Percentiles rank a stretch among this genome's conserved stretches.
These are phyloP conservation scores for Heterocephalus glaber DNA, from an alignment of 2,113 vertebrate species.

Conservation along the genomic window DNA sequence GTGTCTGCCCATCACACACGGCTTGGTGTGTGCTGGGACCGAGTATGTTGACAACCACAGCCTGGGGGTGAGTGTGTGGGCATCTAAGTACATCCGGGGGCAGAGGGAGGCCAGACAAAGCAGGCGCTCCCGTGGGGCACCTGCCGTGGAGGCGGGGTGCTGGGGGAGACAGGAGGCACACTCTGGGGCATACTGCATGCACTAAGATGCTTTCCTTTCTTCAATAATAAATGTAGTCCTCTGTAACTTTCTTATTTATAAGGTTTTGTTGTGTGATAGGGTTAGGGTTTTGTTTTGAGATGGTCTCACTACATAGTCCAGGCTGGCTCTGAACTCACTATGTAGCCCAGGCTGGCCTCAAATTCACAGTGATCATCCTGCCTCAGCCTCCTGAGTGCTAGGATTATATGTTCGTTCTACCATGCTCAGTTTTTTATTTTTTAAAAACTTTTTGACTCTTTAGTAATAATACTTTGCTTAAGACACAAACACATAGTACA, in stretches of 20 bases:
- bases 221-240: not conserved
- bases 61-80: not conserved
- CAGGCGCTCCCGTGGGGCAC: not conserved
- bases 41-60: not conserved
- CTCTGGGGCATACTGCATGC: not conserved
- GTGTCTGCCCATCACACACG: not conserved
- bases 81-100: not conserved
- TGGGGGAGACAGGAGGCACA: too few species aligned
- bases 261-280: not conserved
- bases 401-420: not conserved
- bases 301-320: not conserved
- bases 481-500: not conserved
- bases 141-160: rapidly evolving
- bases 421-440: not conserved
- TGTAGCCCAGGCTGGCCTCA: not conserved
- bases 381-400: not conserved
- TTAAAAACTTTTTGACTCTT: not conserved
- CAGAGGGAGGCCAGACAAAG: not conserved
- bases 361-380: not conserved
- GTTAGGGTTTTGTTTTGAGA: not conserved
- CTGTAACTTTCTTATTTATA: not conserved
- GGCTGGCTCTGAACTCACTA: not conserved
- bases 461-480: not conserved
- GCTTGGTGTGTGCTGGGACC: not conserved
- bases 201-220: not conserved